Percentiles rank a stretch among this genome's conserved stretches.
Conservation (phyloP, 2,797 vertebrate genomes). For the Cynodonichthys magdalenae region DNA sequence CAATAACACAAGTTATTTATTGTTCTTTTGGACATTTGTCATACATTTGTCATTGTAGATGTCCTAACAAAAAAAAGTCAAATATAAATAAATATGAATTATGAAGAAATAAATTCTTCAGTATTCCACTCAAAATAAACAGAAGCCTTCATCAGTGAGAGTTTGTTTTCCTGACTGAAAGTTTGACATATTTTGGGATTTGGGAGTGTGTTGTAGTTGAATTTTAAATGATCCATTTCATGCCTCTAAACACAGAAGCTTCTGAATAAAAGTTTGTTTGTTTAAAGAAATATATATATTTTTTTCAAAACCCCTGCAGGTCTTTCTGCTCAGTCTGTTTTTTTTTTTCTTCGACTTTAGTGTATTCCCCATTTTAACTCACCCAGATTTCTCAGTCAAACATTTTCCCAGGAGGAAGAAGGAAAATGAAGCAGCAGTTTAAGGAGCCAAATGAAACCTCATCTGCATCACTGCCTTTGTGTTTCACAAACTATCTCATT, state of each 20-base stretch:
- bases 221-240: slow-evolving; percentile 39
- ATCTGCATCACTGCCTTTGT: slow-evolving; percentile 3
- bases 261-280: slow-evolving; percentile 11
- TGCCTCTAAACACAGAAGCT: slow-evolving; percentile 8
- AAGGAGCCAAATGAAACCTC: slow-evolving; percentile 8
- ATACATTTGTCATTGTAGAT: too few species aligned
- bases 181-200: slow-evolving; percentile 6
- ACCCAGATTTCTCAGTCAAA: slow-evolving; percentile 26
- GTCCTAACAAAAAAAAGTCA: too few species aligned
- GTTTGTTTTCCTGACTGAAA: not conserved
- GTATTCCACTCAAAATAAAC: slow-evolving; percentile 17
- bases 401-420: slow-evolving; percentile 11
- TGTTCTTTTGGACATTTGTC: too few species aligned
- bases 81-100: too few species aligned
- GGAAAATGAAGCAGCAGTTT: slow-evolving; percentile 17
- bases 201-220: slow-evolving; percentile 15
- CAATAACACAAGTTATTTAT: too few species aligned
- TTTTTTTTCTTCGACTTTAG: slow-evolving; percentile 14
- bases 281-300: slow-evolving; percentile 19
- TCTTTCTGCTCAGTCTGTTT: not conserved
- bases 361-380: slow-evolving; percentile 31
- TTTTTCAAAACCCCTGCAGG: slow-evolving; percentile 36
- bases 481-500: not conserved
- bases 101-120: not conserved
- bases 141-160: slow-evolving; percentile 11